Evolutionary conservation across 2,888 invertebrate genomes (phyloP).

Genomic region (Oxytorus armatus): DNA sequence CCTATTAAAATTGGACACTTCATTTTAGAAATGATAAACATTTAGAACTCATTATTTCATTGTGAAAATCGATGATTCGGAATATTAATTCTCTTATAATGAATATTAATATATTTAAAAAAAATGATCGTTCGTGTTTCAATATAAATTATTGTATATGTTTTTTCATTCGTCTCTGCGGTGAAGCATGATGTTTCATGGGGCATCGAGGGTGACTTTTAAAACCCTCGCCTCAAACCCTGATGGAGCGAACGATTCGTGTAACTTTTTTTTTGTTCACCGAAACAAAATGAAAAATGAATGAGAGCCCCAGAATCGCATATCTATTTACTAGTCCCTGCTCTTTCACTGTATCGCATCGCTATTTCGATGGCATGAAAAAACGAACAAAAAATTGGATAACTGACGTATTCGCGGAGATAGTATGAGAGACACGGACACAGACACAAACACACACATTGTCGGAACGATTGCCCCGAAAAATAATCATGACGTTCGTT

Average conservation of each 20-base stretch:
- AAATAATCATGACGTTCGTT: conserved; percentile 56
- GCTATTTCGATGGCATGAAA: neutral
- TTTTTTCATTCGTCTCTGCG: too few species aligned
- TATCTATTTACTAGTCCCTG: neutral
- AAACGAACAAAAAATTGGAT: conserved; percentile 15
- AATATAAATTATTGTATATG: too few species aligned
- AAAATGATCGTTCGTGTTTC: too few species aligned
- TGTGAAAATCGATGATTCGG: too few species aligned
- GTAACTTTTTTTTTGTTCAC: neutral
- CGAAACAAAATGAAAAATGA: conserved; percentile 15
- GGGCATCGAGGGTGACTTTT: neutral
- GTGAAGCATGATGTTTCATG: neutral
- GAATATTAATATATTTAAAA: too few species aligned
- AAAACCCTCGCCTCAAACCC: conserved; percentile 3
- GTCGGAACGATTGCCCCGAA: conserved; percentile 36
- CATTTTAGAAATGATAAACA: too few species aligned
- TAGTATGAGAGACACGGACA: conserved; percentile 18
- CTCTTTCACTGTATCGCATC: neutral
- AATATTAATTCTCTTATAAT: too few species aligned
- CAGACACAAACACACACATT: too few species aligned
- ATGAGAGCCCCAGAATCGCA: conserved; percentile 4
- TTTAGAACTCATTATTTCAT: too few species aligned
- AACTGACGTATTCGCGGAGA: conserved; percentile 32
- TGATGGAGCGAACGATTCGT: conserved; percentile 14
- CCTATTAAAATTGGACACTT: too few species aligned